Conservation (phyloP, 1,140 invertebrate species). For the Lethrus apterus region DNA sequence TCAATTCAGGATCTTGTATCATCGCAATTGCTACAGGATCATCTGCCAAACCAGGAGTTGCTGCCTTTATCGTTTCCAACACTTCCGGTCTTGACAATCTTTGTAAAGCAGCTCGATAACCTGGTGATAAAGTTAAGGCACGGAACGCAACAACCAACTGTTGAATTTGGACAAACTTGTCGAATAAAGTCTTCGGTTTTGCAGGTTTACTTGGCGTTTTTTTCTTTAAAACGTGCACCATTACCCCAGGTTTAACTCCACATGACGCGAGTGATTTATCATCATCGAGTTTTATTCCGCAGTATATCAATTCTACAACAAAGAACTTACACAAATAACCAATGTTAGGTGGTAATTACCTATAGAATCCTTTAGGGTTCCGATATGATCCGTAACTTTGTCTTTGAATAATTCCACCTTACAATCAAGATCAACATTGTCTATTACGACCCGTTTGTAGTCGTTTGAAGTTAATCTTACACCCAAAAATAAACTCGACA, state of each 20-base stretch:
- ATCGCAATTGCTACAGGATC: slow-evolving; percentile 51
- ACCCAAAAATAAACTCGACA: slow-evolving; percentile 10
- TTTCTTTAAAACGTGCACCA: slow-evolving; percentile 47
- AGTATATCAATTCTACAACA: slow-evolving; percentile 47
- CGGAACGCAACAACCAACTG: slow-evolving; percentile 44
- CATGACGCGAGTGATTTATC: slow-evolving; percentile 43
- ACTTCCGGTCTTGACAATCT: slow-evolving; percentile 47
- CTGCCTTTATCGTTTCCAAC: slow-evolving; percentile 49
- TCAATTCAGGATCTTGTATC: slow-evolving; percentile 51
- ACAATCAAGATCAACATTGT: slow-evolving; percentile 45
- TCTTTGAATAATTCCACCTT: slow-evolving; percentile 45
- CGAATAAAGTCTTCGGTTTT: slow-evolving; percentile 36
- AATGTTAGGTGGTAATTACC: slow-evolving; percentile 34
- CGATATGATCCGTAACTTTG: slow-evolving; percentile 40
- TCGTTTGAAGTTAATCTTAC: slow-evolving; percentile 15
- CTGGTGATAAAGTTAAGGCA: slow-evolving; percentile 43
- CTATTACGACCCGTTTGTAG: slow-evolving; percentile 43
- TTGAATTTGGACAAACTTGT: slow-evolving; percentile 41
- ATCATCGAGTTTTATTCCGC: slow-evolving; percentile 47
- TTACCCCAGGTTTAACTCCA: slow-evolving; percentile 47
- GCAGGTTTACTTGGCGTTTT: slow-evolving; percentile 33
- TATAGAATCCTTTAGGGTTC: slow-evolving; percentile 42
- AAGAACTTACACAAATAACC: slow-evolving; percentile 14
- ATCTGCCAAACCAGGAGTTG: slow-evolving; percentile 44
- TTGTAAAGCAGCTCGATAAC: slow-evolving; percentile 45